Evolutionary conservation across 1,140 invertebrate genomes (phyloP).

Genomic region (Antheraea pernyi): DNA sequence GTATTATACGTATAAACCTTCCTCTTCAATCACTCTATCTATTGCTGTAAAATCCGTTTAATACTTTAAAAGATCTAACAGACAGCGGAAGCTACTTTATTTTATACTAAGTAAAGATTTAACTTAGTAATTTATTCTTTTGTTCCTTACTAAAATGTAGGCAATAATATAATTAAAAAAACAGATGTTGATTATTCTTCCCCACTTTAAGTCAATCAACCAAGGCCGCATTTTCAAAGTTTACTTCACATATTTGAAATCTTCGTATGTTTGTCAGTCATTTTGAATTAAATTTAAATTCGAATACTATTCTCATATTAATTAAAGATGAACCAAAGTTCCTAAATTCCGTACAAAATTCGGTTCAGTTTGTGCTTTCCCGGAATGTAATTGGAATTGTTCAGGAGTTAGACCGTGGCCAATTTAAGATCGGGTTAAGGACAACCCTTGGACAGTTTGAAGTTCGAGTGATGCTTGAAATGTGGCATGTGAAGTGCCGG

Average conservation of each 20-base stretch:
- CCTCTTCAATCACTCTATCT: too few relatives aligned
- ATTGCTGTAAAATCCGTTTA: too few relatives aligned
- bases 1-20: too few relatives aligned
- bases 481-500: not conserved
- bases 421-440: slow-evolving; percentile 43
- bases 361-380: slow-evolving; percentile 34
- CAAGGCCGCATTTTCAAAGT: not conserved
- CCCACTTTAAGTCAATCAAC: too few relatives aligned
- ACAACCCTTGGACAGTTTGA: slow-evolving; percentile 27
- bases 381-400: slow-evolving; percentile 54
- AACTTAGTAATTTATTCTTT: too few relatives aligned
- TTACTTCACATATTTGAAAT: not conserved
- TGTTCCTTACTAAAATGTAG: too few relatives aligned
- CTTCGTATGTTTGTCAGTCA: slow-evolving; percentile 7
- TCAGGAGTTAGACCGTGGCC: slow-evolving; percentile 41
- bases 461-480: slow-evolving; percentile 12
- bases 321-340: slow-evolving; percentile 41
- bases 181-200: too few relatives aligned
- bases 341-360: slow-evolving; percentile 31
- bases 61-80: too few relatives aligned
- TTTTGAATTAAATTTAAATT: slow-evolving; percentile 25
- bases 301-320: slow-evolving; percentile 29
- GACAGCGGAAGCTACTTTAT: too few relatives aligned
- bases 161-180: too few relatives aligned
- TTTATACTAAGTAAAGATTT: too few relatives aligned